Evolutionary conservation across 2,888 invertebrate species (phyloP).

Genomic region (Rhorus exstirpatorius): DNA sequence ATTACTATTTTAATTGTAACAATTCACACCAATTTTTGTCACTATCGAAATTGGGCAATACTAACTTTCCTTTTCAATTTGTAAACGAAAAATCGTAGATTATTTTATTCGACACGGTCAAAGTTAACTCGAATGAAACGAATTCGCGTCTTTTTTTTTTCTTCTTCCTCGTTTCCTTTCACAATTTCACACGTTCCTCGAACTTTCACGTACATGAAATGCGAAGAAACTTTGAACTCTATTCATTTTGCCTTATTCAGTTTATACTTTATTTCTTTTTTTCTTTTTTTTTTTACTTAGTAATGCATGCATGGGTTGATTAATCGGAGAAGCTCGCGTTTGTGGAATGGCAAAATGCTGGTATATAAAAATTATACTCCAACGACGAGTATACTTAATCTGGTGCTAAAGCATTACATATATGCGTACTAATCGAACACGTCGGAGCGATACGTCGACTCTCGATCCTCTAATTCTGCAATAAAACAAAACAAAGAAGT

Average conservation of each 20-base stretch:
- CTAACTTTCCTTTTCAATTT: no score
- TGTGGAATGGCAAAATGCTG: slow-evolving; percentile 65
- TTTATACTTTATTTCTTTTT: slow-evolving; percentile 19
- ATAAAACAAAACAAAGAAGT: slow-evolving; percentile 15
- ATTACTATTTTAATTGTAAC: background rate
- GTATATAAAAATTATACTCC: slow-evolving; percentile 40
- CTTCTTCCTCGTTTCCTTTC: background rate
- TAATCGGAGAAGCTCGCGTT: slow-evolving; percentile 60
- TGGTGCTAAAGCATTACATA: slow-evolving; percentile 36
- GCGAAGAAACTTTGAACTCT: slow-evolving; percentile 34
- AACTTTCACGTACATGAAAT: slow-evolving; percentile 36
- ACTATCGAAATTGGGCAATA: no score
- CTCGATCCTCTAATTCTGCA: slow-evolving; percentile 47
- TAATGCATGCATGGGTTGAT: slow-evolving; percentile 72
- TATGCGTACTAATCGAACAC: slow-evolving; percentile 59
- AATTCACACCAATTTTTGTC: background rate
- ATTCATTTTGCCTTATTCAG: slow-evolving; percentile 29
- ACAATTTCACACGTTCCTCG: slow-evolving; percentile 9
- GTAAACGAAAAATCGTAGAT: no score
- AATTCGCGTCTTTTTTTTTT: slow-evolving; percentile 16
- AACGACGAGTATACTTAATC: slow-evolving; percentile 31
- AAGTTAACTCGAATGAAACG: background rate
- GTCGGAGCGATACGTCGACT: slow-evolving; percentile 43
- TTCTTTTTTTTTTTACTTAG: slow-evolving; percentile 37
- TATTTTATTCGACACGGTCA: no score